Evolutionary conservation across 2,797 vertebrate genomes (phyloP).

Genomic region (Scyliorhinus canicula): DNA sequence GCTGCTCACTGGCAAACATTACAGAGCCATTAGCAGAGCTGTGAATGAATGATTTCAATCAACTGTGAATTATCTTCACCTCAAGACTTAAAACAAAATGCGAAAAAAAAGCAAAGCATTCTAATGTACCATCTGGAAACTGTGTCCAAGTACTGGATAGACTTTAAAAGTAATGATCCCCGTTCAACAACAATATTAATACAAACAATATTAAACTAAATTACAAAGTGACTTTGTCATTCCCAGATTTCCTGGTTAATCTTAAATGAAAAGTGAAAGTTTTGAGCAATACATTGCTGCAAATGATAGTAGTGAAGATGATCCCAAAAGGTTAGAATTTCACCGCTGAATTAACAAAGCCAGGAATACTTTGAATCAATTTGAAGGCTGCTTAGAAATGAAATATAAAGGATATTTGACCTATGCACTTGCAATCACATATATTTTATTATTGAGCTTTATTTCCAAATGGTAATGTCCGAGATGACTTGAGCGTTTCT

Average conservation of each 20-base stretch:
- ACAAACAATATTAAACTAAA: background rate
- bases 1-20: background rate
- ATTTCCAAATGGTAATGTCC: background rate
- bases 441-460: background rate
- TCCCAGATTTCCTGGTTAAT: background rate
- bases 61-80: background rate
- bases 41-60: background rate
- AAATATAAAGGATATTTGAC: background rate
- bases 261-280: background rate
- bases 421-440: background rate
- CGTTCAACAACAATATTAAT: background rate
- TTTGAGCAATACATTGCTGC: background rate
- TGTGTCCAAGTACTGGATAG: no score
- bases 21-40: background rate
- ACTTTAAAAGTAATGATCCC: background rate
- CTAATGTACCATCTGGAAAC: background rate
- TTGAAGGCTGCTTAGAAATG: background rate
- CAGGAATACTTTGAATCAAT: background rate
- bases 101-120: background rate
- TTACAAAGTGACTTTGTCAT: background rate
- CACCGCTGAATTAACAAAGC: background rate
- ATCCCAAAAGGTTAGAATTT: background rate
- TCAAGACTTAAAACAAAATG: background rate
- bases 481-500: background rate
- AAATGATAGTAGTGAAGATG: background rate